Conservation (phyloP, 2,113 vertebrate species). For the Puffinus mauretanicus region DNA sequence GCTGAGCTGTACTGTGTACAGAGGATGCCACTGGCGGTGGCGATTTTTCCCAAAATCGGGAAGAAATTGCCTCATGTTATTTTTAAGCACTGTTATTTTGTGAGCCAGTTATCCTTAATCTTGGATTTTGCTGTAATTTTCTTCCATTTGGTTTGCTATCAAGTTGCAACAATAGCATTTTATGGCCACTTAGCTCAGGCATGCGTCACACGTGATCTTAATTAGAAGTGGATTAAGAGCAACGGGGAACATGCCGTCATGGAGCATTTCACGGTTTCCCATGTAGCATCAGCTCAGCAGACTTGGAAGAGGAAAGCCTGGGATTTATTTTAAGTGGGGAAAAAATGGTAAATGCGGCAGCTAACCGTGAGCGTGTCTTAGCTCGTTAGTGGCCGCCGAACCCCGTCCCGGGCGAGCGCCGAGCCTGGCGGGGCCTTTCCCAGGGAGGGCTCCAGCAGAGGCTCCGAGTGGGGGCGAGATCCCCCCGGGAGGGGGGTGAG, state of each 20-base stretch:
- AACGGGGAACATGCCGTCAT: not conserved
- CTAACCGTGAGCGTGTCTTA: accelerated
- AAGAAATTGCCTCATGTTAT: not conserved
- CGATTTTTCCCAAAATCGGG: not conserved
- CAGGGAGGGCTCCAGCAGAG: not conserved
- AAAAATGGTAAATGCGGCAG: not conserved
- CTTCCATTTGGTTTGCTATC: not conserved
- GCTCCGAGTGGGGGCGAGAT: not conserved
- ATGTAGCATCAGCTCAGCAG: not conserved
- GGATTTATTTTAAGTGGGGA: not conserved
- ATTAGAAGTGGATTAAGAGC: slow-evolving; percentile 38
- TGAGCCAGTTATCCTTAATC: not conserved
- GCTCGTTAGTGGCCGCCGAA: accelerated
- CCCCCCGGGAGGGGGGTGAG: not conserved
- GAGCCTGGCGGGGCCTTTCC: not conserved
- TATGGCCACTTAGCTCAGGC: not conserved
- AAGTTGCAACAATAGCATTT: not conserved
- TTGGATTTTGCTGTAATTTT: slow-evolving; percentile 23
- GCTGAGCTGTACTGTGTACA: not conserved
- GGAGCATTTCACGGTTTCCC: not conserved
- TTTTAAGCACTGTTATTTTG: not conserved
- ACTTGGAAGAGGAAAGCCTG: not conserved
- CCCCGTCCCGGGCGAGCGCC: accelerated
- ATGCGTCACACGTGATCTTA: not conserved
- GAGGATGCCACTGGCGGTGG: not conserved